Percentiles rank a stretch among this genome's conserved stretches.
Evolutionary conservation across 1,140 invertebrate genomes (phyloP).

Genomic region (Cotesia chilonis): DNA sequence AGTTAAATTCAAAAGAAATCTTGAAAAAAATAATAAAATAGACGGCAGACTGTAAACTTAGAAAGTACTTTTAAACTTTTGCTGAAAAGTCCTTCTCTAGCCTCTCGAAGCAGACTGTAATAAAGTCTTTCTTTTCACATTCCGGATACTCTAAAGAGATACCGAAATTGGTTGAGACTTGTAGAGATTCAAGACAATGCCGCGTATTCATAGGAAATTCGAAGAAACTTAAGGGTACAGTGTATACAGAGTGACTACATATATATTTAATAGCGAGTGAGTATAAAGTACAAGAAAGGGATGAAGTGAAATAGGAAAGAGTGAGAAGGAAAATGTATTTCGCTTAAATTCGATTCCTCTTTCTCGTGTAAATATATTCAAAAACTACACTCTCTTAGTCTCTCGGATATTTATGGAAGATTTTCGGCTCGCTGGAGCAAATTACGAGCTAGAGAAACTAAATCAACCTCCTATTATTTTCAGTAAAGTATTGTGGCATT

Average conservation of each 20-base stretch:
- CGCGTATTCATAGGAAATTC: not conserved
- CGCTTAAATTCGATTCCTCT: slow-evolving; percentile 3
- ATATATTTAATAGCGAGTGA: slow-evolving; percentile 3
- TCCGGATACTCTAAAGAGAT: slow-evolving; percentile 9
- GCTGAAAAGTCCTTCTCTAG: too few species aligned
- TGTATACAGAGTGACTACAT: not conserved
- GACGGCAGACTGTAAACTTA: slow-evolving; percentile 9
- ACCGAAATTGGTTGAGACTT: slow-evolving; percentile 22
- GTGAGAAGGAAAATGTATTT: too few species aligned
- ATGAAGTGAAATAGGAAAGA: not conserved
- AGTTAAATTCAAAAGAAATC: slow-evolving; percentile 13
- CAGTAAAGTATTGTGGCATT: too few species aligned
- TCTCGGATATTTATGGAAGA: slow-evolving; percentile 9
- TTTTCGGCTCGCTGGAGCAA: slow-evolving; percentile 13
- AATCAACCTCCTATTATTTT: too few species aligned
- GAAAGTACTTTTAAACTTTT: slow-evolving; percentile 14
- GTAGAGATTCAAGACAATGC: not conserved
- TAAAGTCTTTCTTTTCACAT: slow-evolving; percentile 26
- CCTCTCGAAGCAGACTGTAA: slow-evolving; percentile 17
- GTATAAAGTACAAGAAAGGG: not conserved
- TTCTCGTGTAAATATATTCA: not conserved
- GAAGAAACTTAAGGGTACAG: too few species aligned
- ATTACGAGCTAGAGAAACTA: not conserved
- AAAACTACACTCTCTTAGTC: too few species aligned
- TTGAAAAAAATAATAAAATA: slow-evolving; percentile 8